Percentiles rank a stretch among this genome's conserved stretches.
Evolutionary conservation across 2,113 vertebrate genomes (phyloP).

Genomic region (Pelodiscus sinensis): DNA sequence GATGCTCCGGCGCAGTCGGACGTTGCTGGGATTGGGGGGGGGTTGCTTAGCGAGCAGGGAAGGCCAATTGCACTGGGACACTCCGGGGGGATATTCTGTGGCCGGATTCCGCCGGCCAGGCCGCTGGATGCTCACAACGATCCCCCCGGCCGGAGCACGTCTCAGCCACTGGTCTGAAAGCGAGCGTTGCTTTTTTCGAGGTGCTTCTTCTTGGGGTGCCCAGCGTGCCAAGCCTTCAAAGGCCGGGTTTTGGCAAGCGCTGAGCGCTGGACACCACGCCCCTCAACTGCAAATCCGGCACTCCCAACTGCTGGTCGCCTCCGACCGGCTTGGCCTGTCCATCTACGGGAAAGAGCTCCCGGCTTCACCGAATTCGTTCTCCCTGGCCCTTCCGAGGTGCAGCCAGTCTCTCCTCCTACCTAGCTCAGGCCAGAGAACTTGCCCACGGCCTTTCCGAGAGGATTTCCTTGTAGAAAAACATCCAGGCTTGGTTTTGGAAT

Average conservation of each 20-base stretch:
- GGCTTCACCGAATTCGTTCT: neutral
- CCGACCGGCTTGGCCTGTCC: neutral
- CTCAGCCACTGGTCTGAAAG: too few relatives aligned
- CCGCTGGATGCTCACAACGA: neutral
- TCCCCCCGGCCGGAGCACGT: neutral
- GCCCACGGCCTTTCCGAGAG: neutral
- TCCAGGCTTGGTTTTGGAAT: neutral
- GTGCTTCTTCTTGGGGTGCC: neutral
- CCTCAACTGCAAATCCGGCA: neutral
- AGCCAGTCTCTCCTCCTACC: neutral
- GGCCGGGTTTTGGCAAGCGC: neutral
- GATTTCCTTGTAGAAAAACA: neutral
- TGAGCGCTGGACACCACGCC: neutral
- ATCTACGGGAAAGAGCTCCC: neutral
- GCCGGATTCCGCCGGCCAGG: neutral
- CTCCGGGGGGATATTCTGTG: neutral
- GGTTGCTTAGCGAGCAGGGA: neutral
- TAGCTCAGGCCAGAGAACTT: neutral
- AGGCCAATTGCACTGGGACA: neutral
- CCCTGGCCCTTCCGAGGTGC: neutral
- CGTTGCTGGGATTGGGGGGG: neutral
- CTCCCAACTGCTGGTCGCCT: neutral
- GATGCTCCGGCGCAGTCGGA: neutral
- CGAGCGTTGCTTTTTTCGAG: neutral
- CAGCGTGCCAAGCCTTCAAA: neutral